Conservation (phyloP, 2,888 invertebrate genomes). For the Epirrhoe tristata region DNA sequence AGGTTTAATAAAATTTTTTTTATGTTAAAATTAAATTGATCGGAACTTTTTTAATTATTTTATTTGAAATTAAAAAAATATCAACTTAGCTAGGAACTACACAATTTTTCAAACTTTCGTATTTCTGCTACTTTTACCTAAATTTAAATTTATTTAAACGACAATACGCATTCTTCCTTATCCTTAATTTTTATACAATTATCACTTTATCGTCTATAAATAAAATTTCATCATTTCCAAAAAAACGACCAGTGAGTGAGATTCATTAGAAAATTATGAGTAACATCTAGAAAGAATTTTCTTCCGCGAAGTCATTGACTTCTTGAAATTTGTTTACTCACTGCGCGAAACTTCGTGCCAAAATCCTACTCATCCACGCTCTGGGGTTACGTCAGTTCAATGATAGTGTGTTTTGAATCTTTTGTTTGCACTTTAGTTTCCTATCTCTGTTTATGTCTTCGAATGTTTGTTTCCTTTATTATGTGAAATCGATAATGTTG, state of each 20-base stretch:
- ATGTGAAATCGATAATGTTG: slow-evolving; percentile 25
- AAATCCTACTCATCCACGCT: slow-evolving; percentile 57
- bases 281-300: slow-evolving; percentile 50
- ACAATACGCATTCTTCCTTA: not conserved
- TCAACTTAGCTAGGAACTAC: too few species aligned
- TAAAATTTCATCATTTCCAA: not conserved
- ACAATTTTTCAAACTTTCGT: too few species aligned
- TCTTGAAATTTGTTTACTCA: slow-evolving; percentile 73
- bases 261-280: slow-evolving; percentile 4
- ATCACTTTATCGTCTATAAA: not conserved
- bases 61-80: too few species aligned
- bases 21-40: too few species aligned
- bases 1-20: too few species aligned
- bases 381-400: slow-evolving; percentile 34
- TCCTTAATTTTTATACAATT: not conserved
- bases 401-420: slow-evolving; percentile 56
- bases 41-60: too few species aligned
- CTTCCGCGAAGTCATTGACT: slow-evolving; percentile 73
- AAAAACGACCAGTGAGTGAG: not conserved
- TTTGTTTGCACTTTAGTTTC: slow-evolving; percentile 67
- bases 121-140: too few species aligned
- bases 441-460: slow-evolving; percentile 54
- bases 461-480: slow-evolving; percentile 36
- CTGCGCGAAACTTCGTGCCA: slow-evolving; percentile 63
- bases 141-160: too few species aligned